These are phyloP conservation scores for Zaprionus kolodkinae DNA, from an alignment of 1,140 invertebrate genomes.

Conservation along the genomic window DNA sequence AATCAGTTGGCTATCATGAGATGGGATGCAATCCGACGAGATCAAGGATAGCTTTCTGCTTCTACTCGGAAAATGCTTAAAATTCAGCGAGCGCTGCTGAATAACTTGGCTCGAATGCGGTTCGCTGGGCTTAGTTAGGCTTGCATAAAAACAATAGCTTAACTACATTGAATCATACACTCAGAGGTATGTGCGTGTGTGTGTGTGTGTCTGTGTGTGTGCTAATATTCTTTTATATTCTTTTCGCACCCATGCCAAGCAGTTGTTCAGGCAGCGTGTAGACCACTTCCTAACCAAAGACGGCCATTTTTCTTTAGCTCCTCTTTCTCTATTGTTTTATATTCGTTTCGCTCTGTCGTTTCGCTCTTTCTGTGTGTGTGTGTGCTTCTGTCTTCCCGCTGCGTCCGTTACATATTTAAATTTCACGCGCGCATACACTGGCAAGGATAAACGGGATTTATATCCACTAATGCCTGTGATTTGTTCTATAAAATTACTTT, in stretches of 20 bases:
- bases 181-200: slow-evolving; percentile 10
- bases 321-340: slow-evolving; percentile 49
- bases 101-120: slow-evolving; percentile 15
- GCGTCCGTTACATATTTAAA: slow-evolving; percentile 68
- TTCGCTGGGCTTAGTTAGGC: slow-evolving; percentile 17
- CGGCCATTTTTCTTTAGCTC: slow-evolving; percentile 64
- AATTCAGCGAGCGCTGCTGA: slow-evolving; percentile 19
- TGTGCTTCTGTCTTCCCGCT: slow-evolving; percentile 6
- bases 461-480: slow-evolving; percentile 80
- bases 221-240: slow-evolving; percentile 25
- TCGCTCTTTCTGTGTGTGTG: not conserved
- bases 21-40: not conserved
- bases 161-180: slow-evolving; percentile 22
- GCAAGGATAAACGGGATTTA: slow-evolving; percentile 81
- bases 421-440: slow-evolving; percentile 79
- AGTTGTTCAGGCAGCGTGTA: slow-evolving; percentile 47
- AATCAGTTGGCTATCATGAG: slow-evolving; percentile 17
- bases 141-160: slow-evolving; percentile 52
- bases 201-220: slow-evolving; percentile 16
- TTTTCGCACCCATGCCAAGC: slow-evolving; percentile 51
- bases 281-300: slow-evolving; percentile 53
- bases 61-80: slow-evolving; percentile 6
- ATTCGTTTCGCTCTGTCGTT: slow-evolving; percentile 19
- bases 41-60: slow-evolving; percentile 2
- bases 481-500: slow-evolving; percentile 83